Conservation (phyloP, 2,113 vertebrate genomes). For the Coracopsis vasa region DNA sequence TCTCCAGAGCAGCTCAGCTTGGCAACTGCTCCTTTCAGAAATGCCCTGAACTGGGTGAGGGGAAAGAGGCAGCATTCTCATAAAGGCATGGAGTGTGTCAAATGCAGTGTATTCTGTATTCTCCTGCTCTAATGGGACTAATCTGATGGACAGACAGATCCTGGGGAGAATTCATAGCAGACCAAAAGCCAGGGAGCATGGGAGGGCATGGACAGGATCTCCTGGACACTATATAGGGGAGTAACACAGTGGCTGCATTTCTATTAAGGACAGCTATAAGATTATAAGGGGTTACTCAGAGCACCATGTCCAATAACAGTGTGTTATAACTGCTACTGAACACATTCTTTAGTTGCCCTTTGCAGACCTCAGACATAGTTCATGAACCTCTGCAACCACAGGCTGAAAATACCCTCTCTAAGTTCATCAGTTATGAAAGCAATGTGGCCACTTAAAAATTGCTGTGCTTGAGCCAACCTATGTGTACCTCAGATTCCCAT, state of each 20-base stretch:
- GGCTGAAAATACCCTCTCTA: background rate
- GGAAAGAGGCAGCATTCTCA: background rate
- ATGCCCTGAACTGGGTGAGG: background rate
- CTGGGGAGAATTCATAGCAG: background rate
- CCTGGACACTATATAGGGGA: background rate
- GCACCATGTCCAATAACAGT: accelerated
- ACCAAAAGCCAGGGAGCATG: background rate
- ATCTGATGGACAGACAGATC: background rate
- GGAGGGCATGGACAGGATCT: background rate
- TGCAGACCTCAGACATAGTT: background rate
- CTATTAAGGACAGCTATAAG: background rate
- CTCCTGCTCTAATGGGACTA: background rate
- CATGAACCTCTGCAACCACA: background rate
- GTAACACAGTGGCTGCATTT: background rate
- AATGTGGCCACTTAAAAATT: background rate
- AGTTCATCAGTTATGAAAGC: background rate
- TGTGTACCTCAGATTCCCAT: background rate
- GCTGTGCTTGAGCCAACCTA: background rate
- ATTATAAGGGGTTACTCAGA: background rate
- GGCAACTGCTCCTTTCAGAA: background rate
- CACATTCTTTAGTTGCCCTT: background rate
- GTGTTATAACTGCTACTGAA: background rate
- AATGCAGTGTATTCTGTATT: background rate
- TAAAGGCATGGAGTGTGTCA: background rate
- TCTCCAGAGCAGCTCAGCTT: background rate